A percentile compares a stretch with the other conserved stretches of the same genome.
These are phyloP conservation scores for Uropetala carovei DNA, from an alignment of 2,888 invertebrate genomes.

Conservation along the genomic window DNA sequence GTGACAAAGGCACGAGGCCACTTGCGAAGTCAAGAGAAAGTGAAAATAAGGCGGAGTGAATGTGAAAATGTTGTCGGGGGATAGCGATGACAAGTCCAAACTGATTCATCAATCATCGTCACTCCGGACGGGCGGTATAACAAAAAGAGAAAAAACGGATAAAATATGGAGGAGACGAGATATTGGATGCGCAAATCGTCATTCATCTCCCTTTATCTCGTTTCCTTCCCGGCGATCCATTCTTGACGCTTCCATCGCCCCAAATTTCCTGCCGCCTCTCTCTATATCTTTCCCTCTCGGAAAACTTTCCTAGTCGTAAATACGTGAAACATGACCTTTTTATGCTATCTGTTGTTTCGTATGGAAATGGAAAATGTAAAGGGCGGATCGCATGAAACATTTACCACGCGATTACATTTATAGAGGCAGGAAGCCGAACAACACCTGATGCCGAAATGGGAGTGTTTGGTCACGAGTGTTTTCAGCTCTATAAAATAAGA, in stretches of 20 bases:
- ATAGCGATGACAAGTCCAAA: background rate
- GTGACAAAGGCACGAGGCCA: too few relatives aligned
- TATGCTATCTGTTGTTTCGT: too few relatives aligned
- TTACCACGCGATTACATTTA: too few relatives aligned
- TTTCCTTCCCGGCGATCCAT: background rate
- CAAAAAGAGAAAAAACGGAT: slow-evolving; percentile 2
- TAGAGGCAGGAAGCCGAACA: too few relatives aligned
- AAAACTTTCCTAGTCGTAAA: too few relatives aligned
- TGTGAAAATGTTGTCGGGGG: background rate
- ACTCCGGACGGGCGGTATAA: background rate
- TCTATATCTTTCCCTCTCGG: too few relatives aligned
- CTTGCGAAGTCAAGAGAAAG: background rate
- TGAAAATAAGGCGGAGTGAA: background rate
- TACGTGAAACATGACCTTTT: too few relatives aligned
- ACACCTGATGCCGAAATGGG: too few relatives aligned
- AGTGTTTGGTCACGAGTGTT: too few relatives aligned
- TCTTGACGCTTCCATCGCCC: background rate
- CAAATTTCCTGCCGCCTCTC: background rate
- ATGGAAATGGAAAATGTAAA: too few relatives aligned
- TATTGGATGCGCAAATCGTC: slow-evolving; percentile 27
- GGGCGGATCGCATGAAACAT: too few relatives aligned
- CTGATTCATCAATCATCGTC: slow-evolving; percentile 20
- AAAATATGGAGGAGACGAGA: background rate
- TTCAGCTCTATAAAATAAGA: too few relatives aligned
- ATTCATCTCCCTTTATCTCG: background rate